These are phyloP conservation scores for Pseudomyrmex sp. DNA, from an alignment of 1,140 invertebrate genomes.

Conservation along the genomic window DNA sequence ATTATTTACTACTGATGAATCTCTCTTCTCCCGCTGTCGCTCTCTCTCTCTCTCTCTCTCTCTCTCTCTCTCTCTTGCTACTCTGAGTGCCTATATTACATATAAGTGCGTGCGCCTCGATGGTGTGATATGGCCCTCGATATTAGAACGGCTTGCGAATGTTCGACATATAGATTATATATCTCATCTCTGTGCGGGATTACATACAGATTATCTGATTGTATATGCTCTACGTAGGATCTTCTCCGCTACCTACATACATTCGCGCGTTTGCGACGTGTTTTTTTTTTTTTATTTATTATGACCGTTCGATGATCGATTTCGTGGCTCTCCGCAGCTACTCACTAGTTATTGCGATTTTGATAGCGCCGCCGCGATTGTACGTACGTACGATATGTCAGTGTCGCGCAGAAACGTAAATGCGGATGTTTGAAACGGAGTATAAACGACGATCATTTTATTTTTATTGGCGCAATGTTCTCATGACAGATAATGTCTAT, in stretches of 20 bases:
- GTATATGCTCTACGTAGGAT: conserved; percentile 44
- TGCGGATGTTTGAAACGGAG: not conserved
- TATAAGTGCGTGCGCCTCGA: conserved; percentile 77
- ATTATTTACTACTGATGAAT: conserved; percentile 26
- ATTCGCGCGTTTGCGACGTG: conserved; percentile 53
- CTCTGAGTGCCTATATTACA: conserved; percentile 73
- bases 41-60: conserved; percentile 5
- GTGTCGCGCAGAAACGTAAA: not conserved
- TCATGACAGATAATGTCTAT: too few relatives aligned
- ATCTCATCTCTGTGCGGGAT: conserved; percentile 42
- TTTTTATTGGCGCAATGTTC: not conserved
- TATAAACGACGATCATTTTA: not conserved
- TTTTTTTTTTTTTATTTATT: not conserved
- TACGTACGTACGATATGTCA: not conserved
- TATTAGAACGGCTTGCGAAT: conserved; percentile 82
- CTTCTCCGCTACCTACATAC: conserved; percentile 68
- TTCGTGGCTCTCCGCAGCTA: conserved; percentile 18
- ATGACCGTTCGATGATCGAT: conserved; percentile 36
- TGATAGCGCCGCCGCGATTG: conserved; percentile 30
- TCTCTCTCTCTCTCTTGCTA: conserved; percentile 60
- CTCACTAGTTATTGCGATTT: conserved; percentile 25
- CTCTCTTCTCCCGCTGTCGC: conserved; percentile 38
- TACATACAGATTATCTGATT: conserved; percentile 9
- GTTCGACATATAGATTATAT: conserved; percentile 50
- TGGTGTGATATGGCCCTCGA: conserved; percentile 74